Conservation (phyloP, 2,113 vertebrate genomes). For the Amphiprion ocellaris region DNA sequence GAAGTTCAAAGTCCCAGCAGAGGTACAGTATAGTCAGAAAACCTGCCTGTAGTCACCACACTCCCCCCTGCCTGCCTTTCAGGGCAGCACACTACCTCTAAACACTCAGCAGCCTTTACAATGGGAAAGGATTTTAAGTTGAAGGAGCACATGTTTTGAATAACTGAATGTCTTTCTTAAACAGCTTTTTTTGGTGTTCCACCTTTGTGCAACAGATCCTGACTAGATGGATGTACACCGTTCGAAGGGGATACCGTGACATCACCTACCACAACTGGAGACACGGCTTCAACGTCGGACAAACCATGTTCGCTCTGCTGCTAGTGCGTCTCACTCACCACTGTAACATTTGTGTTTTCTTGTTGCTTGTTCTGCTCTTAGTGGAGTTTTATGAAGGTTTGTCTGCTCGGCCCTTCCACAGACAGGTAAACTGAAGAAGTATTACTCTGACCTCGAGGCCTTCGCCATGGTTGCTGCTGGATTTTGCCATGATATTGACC, state of each 20-base stretch:
- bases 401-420: constrained; percentile 52
- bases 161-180: not conserved
- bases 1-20: constrained; percentile 95
- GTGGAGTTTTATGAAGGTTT: not conserved
- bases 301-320: constrained; percentile 94
- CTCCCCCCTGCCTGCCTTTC: not conserved
- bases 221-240: constrained; percentile 95
- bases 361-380: not conserved
- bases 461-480: constrained; percentile 96
- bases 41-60: not conserved
- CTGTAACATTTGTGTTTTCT: too few relatives aligned
- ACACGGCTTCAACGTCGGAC: constrained; percentile 95
- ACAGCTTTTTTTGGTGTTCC: not conserved
- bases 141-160: too few relatives aligned
- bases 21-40: constrained; percentile 80
- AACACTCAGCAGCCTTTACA: too few relatives aligned
- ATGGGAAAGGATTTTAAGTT: too few relatives aligned
- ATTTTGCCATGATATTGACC: constrained; percentile 97
- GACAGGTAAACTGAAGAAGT: constrained; percentile 95
- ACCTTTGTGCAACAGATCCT: constrained; percentile 66
- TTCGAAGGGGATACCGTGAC: constrained; percentile 91
- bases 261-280: constrained; percentile 97
- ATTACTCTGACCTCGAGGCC: constrained; percentile 93
- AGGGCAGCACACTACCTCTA: too few relatives aligned
- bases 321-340: constrained; percentile 79